Conservation (phyloP, 2,113 vertebrate genomes). For the Brachyhypopomus occidentalis region DNA sequence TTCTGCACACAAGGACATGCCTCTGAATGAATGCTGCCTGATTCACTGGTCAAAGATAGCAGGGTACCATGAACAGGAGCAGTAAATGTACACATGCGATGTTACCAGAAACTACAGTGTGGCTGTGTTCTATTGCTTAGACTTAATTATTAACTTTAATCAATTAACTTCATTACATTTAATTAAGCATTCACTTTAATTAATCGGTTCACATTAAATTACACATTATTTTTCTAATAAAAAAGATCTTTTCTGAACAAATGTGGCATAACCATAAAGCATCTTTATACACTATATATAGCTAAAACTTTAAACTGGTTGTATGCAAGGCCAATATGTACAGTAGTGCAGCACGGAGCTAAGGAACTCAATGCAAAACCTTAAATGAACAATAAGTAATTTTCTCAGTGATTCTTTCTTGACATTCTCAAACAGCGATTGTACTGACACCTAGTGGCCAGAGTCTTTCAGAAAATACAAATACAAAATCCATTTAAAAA, state of each 20-base stretch:
- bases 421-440: too few species aligned
- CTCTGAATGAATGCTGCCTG: conserved; percentile 19
- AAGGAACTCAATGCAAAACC: neutral
- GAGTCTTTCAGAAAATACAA: too few species aligned
- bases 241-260: too few species aligned
- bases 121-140: neutral
- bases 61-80: conserved; percentile 3
- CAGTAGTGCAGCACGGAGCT: neutral
- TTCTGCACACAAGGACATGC: conserved; percentile 22
- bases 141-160: neutral
- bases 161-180: neutral
- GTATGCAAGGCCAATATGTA: neutral
- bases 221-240: too few species aligned
- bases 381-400: too few species aligned
- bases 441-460: too few species aligned
- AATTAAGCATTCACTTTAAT: neutral
- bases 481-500: too few species aligned
- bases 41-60: conserved; percentile 53
- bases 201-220: neutral
- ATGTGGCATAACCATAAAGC: too few species aligned
- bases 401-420: too few species aligned
- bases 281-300: neutral
- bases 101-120: neutral
- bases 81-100: neutral
- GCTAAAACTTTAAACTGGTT: neutral